Evolutionary conservation across 2,113 vertebrate species (phyloP).

Genomic region (Pomatorhinus ruficollis): DNA sequence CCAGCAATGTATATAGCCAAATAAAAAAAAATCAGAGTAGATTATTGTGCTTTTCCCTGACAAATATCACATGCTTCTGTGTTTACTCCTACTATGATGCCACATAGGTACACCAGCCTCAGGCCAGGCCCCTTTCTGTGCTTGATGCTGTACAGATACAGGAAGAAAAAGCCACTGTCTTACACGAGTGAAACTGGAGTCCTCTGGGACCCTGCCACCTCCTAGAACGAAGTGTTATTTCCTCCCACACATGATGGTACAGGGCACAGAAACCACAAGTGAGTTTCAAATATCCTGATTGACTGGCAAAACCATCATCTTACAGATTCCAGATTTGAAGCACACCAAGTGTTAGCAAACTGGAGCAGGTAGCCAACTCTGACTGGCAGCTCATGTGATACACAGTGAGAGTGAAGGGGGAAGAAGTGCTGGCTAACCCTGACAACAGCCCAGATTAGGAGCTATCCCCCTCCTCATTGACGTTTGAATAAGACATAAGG

Average conservation of each 20-base stretch:
- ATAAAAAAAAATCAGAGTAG: conserved; percentile 18
- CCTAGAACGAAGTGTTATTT: not conserved
- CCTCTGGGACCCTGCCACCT: not conserved
- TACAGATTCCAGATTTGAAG: not conserved
- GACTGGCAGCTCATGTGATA: not conserved
- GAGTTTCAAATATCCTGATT: not conserved
- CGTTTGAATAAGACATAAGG: not conserved
- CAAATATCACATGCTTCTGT: conserved; percentile 21
- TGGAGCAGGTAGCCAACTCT: not conserved
- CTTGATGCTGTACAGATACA: not conserved
- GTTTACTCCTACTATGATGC: not conserved
- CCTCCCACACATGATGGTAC: not conserved
- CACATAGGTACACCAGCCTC: not conserved
- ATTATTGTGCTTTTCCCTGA: conserved; percentile 32
- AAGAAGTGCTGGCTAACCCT: not conserved
- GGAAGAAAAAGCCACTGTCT: not conserved
- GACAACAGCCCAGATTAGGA: not conserved
- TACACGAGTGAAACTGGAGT: not conserved
- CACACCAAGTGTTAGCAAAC: not conserved
- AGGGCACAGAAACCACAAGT: not conserved
- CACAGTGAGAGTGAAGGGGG: not conserved
- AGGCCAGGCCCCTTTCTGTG: not conserved
- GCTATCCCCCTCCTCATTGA: not conserved
- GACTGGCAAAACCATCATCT: not conserved
- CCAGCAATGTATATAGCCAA: not conserved